Evolutionary conservation across 2,113 vertebrate species (phyloP).

Genomic region (Anoura caudifer): DNA sequence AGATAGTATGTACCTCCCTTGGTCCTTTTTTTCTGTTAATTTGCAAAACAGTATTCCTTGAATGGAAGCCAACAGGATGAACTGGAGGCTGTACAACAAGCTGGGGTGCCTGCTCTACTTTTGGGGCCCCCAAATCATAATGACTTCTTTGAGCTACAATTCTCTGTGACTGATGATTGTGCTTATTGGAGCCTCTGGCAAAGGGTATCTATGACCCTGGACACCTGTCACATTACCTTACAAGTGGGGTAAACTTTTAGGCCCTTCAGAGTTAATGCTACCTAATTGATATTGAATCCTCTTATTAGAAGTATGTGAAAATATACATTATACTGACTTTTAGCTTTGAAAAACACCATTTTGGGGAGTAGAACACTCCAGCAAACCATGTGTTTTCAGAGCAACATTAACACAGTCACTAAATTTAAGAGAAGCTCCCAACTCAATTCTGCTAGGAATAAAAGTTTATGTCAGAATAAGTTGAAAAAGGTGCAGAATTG

Average conservation of each 20-base stretch:
- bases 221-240: neutral
- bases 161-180: neutral
- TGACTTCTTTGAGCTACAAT: neutral
- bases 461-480: constrained; percentile 15
- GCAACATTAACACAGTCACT: neutral
- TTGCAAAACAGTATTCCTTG: neutral
- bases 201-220: neutral
- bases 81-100: neutral
- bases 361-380: neutral
- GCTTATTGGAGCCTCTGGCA: neutral
- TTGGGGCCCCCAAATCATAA: neutral
- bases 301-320: neutral
- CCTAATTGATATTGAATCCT: neutral
- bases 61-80: neutral
- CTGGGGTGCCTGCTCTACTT: neutral
- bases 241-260: neutral
- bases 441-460: neutral
- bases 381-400: neutral
- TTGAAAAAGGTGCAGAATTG: neutral
- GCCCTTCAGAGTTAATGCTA: neutral
- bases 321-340: neutral
- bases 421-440: neutral
- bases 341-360: neutral
- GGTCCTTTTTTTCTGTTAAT: neutral
- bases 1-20: neutral